Evolutionary conservation across 2,113 vertebrate species (phyloP).

Genomic region (Bujurquina vittata): DNA sequence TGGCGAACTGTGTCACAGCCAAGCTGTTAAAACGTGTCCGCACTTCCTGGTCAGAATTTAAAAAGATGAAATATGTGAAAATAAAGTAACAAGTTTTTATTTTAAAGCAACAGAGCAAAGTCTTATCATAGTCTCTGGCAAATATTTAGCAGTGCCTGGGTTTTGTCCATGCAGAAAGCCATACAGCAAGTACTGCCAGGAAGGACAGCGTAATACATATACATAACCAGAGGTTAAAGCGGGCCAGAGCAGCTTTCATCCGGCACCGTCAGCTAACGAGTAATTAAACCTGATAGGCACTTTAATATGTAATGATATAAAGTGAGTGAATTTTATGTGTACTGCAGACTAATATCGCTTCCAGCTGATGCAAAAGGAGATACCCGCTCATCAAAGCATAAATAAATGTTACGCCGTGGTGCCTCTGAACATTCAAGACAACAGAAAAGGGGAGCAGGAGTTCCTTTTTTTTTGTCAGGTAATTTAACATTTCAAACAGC

Average conservation of each 20-base stretch:
- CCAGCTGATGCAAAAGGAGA: background rate
- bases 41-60: background rate
- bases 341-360: background rate
- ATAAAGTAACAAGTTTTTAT: background rate
- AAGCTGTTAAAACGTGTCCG: slow-evolving; percentile 24
- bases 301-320: too few species aligned
- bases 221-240: too few species aligned
- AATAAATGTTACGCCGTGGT: background rate
- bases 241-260: too few species aligned
- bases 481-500: background rate
- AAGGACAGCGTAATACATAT: background rate
- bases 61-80: background rate
- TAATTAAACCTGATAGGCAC: too few species aligned
- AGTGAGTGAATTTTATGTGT: background rate
- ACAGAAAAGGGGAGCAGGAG: background rate
- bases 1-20: slow-evolving; percentile 43
- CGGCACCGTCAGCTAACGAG: too few species aligned
- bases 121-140: background rate
- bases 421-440: background rate
- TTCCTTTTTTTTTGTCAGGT: background rate
- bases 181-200: background rate
- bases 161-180: background rate
- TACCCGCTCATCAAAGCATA: rapidly evolving
- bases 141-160: background rate
- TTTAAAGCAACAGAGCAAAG: background rate